A percentile compares a stretch with the other conserved stretches of the same genome.
These are phyloP conservation scores for Eugnorisma glareosa DNA, from an alignment of 2,888 invertebrate species.

Conservation along the genomic window DNA sequence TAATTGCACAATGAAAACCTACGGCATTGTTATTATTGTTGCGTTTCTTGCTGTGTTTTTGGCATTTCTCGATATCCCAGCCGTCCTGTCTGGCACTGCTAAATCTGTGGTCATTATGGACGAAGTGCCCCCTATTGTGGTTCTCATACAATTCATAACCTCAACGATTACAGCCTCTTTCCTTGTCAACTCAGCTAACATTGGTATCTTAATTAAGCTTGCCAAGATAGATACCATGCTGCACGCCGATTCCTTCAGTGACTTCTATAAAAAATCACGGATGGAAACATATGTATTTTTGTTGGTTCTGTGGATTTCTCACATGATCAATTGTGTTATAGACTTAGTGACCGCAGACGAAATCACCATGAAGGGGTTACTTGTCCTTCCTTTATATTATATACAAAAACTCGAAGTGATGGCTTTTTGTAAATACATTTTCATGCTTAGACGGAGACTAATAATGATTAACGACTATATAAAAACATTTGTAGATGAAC, in stretches of 20 bases:
- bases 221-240: constrained; percentile 72
- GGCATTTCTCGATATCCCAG: constrained; percentile 52
- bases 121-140: constrained; percentile 69
- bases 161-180: constrained; percentile 70
- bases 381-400: constrained; percentile 67
- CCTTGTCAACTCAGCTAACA: constrained; percentile 67
- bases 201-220: constrained; percentile 69
- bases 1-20: constrained; percentile 69
- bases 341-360: constrained; percentile 61
- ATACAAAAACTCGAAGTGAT: constrained; percentile 76
- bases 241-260: constrained; percentile 64
- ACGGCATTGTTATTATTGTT: constrained; percentile 61
- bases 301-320: constrained; percentile 56
- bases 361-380: constrained; percentile 43
- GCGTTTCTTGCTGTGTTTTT: constrained; percentile 59
- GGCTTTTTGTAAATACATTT: constrained; percentile 74
- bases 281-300: constrained; percentile 60
- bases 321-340: constrained; percentile 57
- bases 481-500: constrained; percentile 70
- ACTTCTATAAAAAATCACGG: constrained; percentile 70
- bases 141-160: constrained; percentile 71
- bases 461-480: constrained; percentile 74
- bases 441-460: constrained; percentile 73
- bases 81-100: constrained; percentile 44
- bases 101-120: constrained; percentile 66